Evolutionary conservation across 2,113 vertebrate species (phyloP).

Genomic region (Camelus dromedarius): DNA sequence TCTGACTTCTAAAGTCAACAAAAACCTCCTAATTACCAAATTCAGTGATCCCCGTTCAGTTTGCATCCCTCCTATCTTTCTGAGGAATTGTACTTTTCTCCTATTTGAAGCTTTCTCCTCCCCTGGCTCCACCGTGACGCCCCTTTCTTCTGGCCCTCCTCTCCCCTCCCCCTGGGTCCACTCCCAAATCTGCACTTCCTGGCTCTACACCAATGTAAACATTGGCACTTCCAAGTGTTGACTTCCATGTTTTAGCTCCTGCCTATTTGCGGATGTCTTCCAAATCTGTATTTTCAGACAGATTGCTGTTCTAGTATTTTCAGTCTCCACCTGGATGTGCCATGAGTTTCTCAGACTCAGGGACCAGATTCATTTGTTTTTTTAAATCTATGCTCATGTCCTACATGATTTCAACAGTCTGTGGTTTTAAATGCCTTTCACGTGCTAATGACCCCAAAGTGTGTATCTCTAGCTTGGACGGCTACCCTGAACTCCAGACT

Average conservation of each 20-base stretch:
- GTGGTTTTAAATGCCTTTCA: background rate
- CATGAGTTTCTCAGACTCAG: background rate
- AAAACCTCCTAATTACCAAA: background rate
- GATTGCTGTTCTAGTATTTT: background rate
- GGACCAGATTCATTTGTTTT: background rate
- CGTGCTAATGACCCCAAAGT: background rate
- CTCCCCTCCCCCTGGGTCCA: background rate
- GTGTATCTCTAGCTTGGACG: background rate
- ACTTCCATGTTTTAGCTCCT: background rate
- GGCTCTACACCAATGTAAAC: background rate
- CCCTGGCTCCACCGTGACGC: too few relatives aligned
- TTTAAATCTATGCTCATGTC: background rate
- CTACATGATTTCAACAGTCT: background rate
- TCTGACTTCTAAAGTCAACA: constrained; percentile 2
- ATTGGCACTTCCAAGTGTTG: background rate
- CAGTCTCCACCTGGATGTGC: background rate
- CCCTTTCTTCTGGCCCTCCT: background rate
- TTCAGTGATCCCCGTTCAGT: background rate
- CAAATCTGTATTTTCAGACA: background rate
- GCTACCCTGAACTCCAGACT: background rate
- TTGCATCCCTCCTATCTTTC: background rate
- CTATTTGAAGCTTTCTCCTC: background rate
- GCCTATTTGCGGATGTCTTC: background rate
- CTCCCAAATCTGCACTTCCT: background rate
- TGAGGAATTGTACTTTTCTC: background rate